Conservation (phyloP, 2,113 vertebrate genomes). For the Ascaphus truei region DNA sequence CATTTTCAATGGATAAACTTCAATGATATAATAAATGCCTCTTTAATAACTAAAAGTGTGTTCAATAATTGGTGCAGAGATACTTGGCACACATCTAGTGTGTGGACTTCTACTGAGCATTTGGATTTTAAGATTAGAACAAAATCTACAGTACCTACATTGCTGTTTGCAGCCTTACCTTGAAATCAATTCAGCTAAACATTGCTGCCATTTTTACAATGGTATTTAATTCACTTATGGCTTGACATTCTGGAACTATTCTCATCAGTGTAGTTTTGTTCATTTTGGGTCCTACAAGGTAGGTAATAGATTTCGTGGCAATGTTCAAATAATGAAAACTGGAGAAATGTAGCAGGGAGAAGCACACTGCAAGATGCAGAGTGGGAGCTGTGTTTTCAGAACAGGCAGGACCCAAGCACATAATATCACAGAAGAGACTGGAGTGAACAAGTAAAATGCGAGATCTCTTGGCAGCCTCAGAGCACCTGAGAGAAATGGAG, state of each 20-base stretch:
- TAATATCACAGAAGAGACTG: not conserved
- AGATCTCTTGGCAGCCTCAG: conserved; percentile 17
- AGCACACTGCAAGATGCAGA: not conserved
- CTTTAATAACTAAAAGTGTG: too few species aligned
- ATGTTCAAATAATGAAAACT: not conserved
- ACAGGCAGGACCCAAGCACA: not conserved
- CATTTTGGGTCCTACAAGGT: conserved; percentile 14
- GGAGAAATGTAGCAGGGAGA: not conserved
- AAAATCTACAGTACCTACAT: not conserved
- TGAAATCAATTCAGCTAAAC: conserved; percentile 17
- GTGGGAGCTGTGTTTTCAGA: not conserved
- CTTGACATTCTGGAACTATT: conserved; percentile 11
- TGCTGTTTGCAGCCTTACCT: not conserved
- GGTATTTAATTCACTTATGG: conserved; percentile 4
- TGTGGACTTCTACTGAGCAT: not conserved
- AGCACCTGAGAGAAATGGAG: not conserved
- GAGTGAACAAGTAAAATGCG: conserved; percentile 21
- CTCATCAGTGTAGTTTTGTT: conserved; percentile 7
- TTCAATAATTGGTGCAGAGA: too few species aligned
- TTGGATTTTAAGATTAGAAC: not conserved
- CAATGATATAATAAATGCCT: not conserved
- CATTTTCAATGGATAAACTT: not conserved
- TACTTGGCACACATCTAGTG: too few species aligned
- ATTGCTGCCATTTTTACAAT: conserved; percentile 12
- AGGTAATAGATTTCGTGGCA: not conserved